Base-by-base conservation (phyloP, 2,113 vertebrate genomes). In the Melanerpes formicivorus region DNA sequence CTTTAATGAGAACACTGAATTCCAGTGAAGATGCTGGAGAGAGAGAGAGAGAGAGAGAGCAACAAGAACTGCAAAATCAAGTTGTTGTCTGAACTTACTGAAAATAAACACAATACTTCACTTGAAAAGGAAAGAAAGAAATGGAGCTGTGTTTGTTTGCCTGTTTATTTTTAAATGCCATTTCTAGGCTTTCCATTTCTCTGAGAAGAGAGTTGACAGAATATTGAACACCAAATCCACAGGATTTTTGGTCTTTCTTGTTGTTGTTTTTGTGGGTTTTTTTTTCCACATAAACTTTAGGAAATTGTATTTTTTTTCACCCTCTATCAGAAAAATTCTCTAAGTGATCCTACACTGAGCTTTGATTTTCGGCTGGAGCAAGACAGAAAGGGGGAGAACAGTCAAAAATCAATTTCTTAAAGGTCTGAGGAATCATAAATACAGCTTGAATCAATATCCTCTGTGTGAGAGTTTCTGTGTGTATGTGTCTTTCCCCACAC, bases 351-450 rank as follows among this genome's bases (percentile, higher is more conserved):
- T 90, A 58, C 86, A 72, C 52, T 93, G 84, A 96, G 90, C 95
- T 97, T 97, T 97, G 95, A 97, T 97, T 98, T 97, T 97, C 95
- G 95, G 80, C 95, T 94, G 77, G 67, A 96, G 90, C 85, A 93
- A 90, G 64, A 81, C 80, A 77, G 82, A 90, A 89, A 93, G 87
- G 89, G 87, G 88, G 52, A 90, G 94, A 95, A 94, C 63, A 94
- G 94, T 73, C 79, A 88, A 83, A 92, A 97, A 97, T 96, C 96
- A 97, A 97, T 95, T 93, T 85, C 88, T 82, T 88, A 88, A 92
- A 95, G 84, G 87, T 88, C 95, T 95, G 77, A 92, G 72, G 87
- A 97, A 97, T 98, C 96, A 97, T 97, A 98, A 98, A 97, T 96
- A 97, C 62, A 75, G 89, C 93, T 94, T 87, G 21, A 95, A 98